Base-by-base conservation (phyloP, 1,140 invertebrate species). In the Cotesia glomerata region DNA sequence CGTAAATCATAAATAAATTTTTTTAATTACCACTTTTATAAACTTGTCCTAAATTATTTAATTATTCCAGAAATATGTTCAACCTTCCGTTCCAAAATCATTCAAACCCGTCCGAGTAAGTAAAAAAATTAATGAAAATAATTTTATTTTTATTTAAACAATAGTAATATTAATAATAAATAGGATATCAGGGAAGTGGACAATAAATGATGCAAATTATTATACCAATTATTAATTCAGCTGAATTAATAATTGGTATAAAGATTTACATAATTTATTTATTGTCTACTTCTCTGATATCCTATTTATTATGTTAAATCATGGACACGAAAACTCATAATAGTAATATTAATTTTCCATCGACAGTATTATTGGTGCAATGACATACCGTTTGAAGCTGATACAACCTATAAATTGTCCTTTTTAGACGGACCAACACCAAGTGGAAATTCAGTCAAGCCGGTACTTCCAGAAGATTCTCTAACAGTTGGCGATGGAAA, bases 391-490 rank as follows among this genome's bases (percentile, higher is more conserved):
- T 78, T 91, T 78, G 89, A 90, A 8, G 85, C 89, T 32, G 77
- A 87, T 11, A 91, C 90, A 3, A 90, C 89, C 0, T 91, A 91
- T 67, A 85, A 84, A 39, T 85, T 89, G 4, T 91, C 90, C 0
- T 91, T 89, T 74, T 88, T 88, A 77, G 85, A 86, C 5, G 85
- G 80, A 3, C 84, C 87, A 4, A 45, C 11, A 34, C 82, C 79
- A 65, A 69, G 54, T 61, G 58, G 5, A 7, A 69, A 59, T 0
- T 71, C 34, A 32, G 62, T 32, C 26, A 65, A 80, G 58, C 79
- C 81, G 3, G 54, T 84, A 66, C 59, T 35, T 34, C 84, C 81
- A 0, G n/a, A 72, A 56, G 75, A 80, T 69, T 72, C 67, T 65
- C 62, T 87, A 9, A 71, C 65, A 1, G 69, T 79, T 8, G 75